Base-by-base conservation (phyloP, 1,140 invertebrate species). In the Delia radicum region DNA sequence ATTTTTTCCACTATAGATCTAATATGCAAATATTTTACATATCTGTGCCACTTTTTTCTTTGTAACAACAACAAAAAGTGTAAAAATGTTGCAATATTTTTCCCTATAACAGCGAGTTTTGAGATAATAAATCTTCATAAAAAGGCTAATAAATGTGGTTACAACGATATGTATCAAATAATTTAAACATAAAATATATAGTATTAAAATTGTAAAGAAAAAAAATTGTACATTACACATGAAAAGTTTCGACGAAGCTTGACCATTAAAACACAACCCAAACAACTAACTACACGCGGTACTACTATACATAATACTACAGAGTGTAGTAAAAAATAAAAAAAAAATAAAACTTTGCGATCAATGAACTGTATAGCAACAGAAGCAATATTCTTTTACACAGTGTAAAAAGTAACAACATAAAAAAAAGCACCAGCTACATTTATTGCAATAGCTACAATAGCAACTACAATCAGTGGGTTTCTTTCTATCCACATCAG, bases 311-410 rank as follows among this genome's bases (percentile, higher is more conserved):
- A 37, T 13, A 10, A 13, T 3, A 37, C 18, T 24, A 10, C n/a
- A 42, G 37, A 42, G 12, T 42, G 12, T 42, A 42, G 6, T 10
- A 42, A 15, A n/a, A 15, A 42, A 42, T 10, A 42, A 3, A 42
- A 42, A 42, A 42, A 42, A 42, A 42, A 42, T 42, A 10, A 10
- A n/a, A n/a, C n/a, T n/a, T 29, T 33, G 29, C 65, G 65, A 69
- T 37, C 65, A 69, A 69, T 69, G 65, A 69, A 69, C 65, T 69
- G 29, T 69, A 37, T 8, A 37, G 65, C 65, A 15, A 55, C 21
- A 55, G 48, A 21, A 18, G 48, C 48, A 21, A 42, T 42, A 42
- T 42, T 42, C n/a, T 42, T 42, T 42, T 42, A 42, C 37, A 1
- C n/a, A n/a, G n/a, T n/a, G n/a, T n/a, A 42, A 42, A 42, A 42